Base-by-base conservation (phyloP, 1,140 invertebrate genomes). In the Parasteatoda tepidariorum region DNA sequence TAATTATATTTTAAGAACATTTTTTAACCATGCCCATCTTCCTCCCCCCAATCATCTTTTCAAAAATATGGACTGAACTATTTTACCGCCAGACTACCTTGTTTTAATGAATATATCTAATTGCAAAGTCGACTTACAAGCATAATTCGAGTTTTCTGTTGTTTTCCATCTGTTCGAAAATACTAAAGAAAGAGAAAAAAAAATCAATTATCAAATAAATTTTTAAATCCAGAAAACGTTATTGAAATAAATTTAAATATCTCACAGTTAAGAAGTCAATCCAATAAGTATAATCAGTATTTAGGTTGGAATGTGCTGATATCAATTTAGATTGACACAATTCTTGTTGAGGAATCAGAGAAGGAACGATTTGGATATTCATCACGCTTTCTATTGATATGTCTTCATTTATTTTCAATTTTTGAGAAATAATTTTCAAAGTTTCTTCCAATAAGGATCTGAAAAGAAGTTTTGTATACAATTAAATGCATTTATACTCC, bases 241-340 rank as follows among this genome's bases (percentile, higher is more conserved):
- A 48, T 48, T 48, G 24, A 30, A 48, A 26, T 26, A 2, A 33
- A 34, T 30, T 70, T 70, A 30, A 0, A 7, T 18, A 24, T 55
- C 31, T 74, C 34, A 74, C 71, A n/a, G 61, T 9, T 6, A 18
- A 59, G 22, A 61, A 7, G 28, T 61, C 71, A 33, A 74, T 34
- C 71, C 71, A 74, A 15, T 74, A 74, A 38, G 26, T 61, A n/a
- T 34, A 61, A 22, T 71, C 68, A n/a, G 48, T n/a, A 9, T 57
- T 55, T 0, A 38, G 31, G 22, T 54, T 28, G n/a, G n/a, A n/a
- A n/a, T n/a, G n/a, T n/a, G n/a, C n/a, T 7, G 18, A 9, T 2
- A 59, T 26, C 9, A 55, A 22, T 5, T 57, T 31, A 30, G 68
- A n/a, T 30, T 2, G n/a, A 22, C 71, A 74, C 0, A 24, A 61